Evolutionary conservation across 2,888 invertebrate genomes (phyloP), one percentile per base, ranked within the genome.

Genomic region (Agrochola lychnidis): DNA sequence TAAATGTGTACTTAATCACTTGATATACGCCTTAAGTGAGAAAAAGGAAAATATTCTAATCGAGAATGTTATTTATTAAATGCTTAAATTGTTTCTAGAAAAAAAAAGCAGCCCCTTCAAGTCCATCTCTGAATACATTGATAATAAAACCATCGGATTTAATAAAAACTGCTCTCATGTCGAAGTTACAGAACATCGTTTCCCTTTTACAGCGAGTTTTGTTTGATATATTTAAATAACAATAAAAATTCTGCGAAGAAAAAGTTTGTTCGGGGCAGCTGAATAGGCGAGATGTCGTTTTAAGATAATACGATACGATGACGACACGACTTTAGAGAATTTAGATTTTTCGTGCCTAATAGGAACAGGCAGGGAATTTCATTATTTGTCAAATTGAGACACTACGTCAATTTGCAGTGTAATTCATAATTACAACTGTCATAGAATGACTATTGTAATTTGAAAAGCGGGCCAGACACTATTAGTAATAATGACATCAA

Each of bases 141-240:
- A 81, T 86, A 83, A 84, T 77, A 89, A 87, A 87, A 87, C 82
- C 78, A 82, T 76, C 16, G 71, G 74, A 85, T 87, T 86, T 83
- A 88, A 88, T 85, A 88, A 87, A 89, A 87, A 72, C 78, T 82
- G 82, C 74, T 81, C 82, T 77, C 72, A 78, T 80, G 77, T 79
- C 81, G 61, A 86, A 88, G 78, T 88, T 90, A 84, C 53, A 70
- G 76, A 87, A 91, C 91, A 91, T 25, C 83, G 84, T 89, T 91
- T 91, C 78, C 88, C 90, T 91, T 89, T 91, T 89, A 90, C 76
- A 83, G 77, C 78, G 78, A 82, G 86, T 88, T 87, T 86, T 85
- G 87, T 88, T 84, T 89, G 88, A 87, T 86, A 81, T 87, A 90
- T 91, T 90, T 90, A 89, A 91, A 90, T 87, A 90, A 90, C 83